Percentiles rank a stretch among this genome's conserved stretches.
These are phyloP conservation scores for Anagrus nilaparvatae DNA, from an alignment of 1,140 invertebrate species.

Conservation along the genomic window DNA sequence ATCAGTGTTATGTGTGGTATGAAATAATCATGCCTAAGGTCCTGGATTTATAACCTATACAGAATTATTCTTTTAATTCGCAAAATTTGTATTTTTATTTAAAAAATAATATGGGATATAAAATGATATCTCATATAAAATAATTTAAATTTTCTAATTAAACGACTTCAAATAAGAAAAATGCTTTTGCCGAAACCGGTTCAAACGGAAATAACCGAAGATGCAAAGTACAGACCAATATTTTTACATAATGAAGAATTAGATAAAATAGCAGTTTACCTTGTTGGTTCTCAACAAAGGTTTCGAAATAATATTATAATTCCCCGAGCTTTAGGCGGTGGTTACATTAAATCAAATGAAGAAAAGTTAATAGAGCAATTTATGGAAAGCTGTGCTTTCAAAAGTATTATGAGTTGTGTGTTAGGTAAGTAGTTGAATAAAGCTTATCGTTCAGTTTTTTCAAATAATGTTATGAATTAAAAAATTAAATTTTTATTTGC, in stretches of 20 bases:
- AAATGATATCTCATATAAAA: too few relatives aligned
- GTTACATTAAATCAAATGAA: slow-evolving; percentile 73
- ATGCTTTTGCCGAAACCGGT: too few relatives aligned
- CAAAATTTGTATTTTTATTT: too few relatives aligned
- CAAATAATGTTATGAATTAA: neutral
- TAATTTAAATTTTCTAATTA: too few relatives aligned
- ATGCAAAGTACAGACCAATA: slow-evolving; percentile 10
- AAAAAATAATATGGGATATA: too few relatives aligned
- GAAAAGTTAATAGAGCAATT: slow-evolving; percentile 77
- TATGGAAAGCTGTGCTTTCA: slow-evolving; percentile 89
- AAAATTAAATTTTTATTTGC: slow-evolving; percentile 23
- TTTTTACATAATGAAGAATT: slow-evolving; percentile 25
- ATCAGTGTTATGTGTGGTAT: too few relatives aligned
- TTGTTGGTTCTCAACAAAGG: slow-evolving; percentile 37
- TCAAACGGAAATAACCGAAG: neutral
- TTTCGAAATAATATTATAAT: slow-evolving; percentile 75
- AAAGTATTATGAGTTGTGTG: slow-evolving; percentile 81
- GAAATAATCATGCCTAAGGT: too few relatives aligned
- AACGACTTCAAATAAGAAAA: too few relatives aligned
- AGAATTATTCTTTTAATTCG: too few relatives aligned
- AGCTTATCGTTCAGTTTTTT: neutral
- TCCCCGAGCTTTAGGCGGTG: slow-evolving; percentile 61
- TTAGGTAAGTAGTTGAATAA: slow-evolving; percentile 52
- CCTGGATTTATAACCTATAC: too few relatives aligned
- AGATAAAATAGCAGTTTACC: slow-evolving; percentile 31